These are phyloP conservation scores for Xylophagus ater DNA, from an alignment of 2,888 invertebrate species.

Conservation along the genomic window DNA sequence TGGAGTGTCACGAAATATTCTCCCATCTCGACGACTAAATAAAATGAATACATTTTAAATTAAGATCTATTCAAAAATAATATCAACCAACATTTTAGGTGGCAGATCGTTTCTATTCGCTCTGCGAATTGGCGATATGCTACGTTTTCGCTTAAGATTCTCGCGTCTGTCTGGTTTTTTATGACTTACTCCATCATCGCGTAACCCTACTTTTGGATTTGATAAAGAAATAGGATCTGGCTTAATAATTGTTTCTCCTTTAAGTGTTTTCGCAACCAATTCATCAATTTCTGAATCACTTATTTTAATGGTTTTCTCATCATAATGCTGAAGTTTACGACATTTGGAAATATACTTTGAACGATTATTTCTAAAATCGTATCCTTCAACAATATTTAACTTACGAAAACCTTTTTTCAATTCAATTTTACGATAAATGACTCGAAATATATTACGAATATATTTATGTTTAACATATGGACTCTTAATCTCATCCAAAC, in stretches of 20 bases:
- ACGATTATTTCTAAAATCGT: constrained; percentile 7
- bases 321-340: constrained; percentile 3
- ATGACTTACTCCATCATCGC: background rate
- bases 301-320: constrained; percentile 5
- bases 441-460: background rate
- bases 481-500: background rate
- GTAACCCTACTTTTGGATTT: background rate
- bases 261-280: background rate
- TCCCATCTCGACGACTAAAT: background rate
- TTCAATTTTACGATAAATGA: constrained; percentile 7
- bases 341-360: background rate
- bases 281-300: too few relatives aligned
- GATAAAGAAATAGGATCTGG: too few relatives aligned
- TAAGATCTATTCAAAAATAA: background rate
- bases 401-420: constrained; percentile 2
- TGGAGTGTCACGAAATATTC: constrained; percentile 7
- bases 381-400: background rate
- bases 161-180: background rate
- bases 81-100: background rate
- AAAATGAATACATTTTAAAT: too few relatives aligned
- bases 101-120: background rate
- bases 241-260: constrained; percentile 1
- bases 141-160: background rate
- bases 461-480: constrained; percentile 1
- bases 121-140: background rate